phyloP scores from a whole-genome alignment of 2,888 invertebrate species.

The Gortyna flavago region DNA sequence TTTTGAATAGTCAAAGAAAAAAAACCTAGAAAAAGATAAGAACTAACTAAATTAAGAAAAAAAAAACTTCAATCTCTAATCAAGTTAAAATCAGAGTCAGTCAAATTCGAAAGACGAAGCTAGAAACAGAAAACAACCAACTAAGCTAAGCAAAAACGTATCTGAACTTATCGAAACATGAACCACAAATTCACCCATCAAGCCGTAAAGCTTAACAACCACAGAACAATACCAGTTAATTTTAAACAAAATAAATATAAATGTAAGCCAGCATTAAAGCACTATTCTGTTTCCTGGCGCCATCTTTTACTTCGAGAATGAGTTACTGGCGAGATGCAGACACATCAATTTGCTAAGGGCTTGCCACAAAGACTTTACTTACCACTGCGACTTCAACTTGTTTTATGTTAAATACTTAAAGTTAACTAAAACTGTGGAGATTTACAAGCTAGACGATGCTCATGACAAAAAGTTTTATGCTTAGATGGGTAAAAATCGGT shows the following conservation, averaged over 20 bases:
- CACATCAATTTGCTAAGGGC: conserved; percentile 52
- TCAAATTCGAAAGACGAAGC: background rate
- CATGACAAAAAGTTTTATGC: conserved; percentile 5
- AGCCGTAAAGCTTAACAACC: background rate
- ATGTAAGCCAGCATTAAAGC: background rate
- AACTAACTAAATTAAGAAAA: background rate
- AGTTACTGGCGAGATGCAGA: conserved; percentile 42
- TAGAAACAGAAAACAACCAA: background rate
- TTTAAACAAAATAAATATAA: conserved; percentile 29
- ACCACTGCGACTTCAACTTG: conserved; percentile 51
- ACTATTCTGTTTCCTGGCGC: conserved; percentile 28
- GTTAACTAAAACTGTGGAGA: conserved; percentile 31
- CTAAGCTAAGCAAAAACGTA: background rate
- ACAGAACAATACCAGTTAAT: conserved; percentile 10
- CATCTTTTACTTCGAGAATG: conserved; percentile 40
- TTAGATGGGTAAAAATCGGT: background rate
- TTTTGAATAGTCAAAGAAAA: background rate
- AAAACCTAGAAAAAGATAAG: background rate
- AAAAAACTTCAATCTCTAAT: background rate
- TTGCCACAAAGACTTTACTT: conserved; percentile 42
- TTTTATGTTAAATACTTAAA: conserved; percentile 54
- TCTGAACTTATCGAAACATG: background rate
- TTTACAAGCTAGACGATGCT: conserved; percentile 11
- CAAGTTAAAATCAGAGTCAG: background rate
- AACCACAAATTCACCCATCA: background rate